Evolutionary conservation across 2,888 invertebrate species (phyloP).

Genomic region (Lepetodrilus schrolli): DNA sequence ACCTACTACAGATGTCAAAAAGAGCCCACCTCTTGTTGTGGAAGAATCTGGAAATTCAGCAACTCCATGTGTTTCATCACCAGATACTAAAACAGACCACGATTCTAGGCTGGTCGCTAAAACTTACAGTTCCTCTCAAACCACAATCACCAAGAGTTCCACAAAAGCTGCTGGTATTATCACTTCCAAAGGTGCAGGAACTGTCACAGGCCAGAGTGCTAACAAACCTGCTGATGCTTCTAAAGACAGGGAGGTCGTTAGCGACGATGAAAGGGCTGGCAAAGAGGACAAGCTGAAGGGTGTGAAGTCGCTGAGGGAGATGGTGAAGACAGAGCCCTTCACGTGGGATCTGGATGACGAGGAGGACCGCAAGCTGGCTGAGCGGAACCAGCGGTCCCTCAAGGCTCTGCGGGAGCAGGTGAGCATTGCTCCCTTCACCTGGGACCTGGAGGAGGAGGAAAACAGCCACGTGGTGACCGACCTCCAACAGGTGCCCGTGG

Average conservation of each 20-base stretch:
- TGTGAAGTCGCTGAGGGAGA: conserved; percentile 32
- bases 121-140: no score
- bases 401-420: conserved; percentile 38
- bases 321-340: conserved; percentile 37
- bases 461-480: neutral
- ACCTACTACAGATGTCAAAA: neutral
- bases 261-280: neutral
- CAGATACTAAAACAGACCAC: no score
- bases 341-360: conserved; percentile 43
- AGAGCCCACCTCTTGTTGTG: no score
- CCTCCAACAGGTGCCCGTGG: neutral
- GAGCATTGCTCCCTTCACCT: conserved; percentile 40
- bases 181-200: neutral
- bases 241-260: neutral
- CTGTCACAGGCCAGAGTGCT: neutral
- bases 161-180: neutral
- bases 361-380: conserved; percentile 23
- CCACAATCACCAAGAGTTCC: no score
- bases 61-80: no score
- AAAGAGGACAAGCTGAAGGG: conserved; percentile 28
- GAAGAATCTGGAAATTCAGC: no score
- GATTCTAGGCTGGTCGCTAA: no score
- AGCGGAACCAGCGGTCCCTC: conserved; percentile 32
- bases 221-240: neutral
- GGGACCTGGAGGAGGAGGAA: conserved; percentile 39